Evolutionary conservation across 2,113 vertebrate genomes (phyloP).

Genomic region (Dermatemys mawii): DNA sequence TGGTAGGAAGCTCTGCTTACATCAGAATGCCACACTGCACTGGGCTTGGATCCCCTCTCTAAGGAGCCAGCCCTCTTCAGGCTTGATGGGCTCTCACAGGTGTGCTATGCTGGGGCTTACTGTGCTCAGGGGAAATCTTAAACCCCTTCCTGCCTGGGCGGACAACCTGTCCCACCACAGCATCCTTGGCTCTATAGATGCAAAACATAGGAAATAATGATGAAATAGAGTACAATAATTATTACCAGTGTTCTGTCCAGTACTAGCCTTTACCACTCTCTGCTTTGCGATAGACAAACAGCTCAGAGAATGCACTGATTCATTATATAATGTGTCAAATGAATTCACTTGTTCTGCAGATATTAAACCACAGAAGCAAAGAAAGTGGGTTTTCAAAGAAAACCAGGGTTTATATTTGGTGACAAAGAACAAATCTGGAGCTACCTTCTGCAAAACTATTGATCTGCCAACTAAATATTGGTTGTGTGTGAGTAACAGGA

Average conservation of each 20-base stretch:
- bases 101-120: background rate
- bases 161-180: background rate
- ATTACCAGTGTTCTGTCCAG: background rate
- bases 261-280: accelerated
- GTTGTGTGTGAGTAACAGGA: background rate
- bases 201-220: constrained; percentile 4
- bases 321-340: background rate
- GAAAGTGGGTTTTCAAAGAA: background rate
- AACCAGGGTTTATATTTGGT: constrained; percentile 38
- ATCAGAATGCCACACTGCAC: background rate
- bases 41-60: background rate
- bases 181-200: background rate
- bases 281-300: background rate
- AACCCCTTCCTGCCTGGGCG: background rate
- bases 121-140: background rate
- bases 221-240: background rate
- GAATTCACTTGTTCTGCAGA: background rate
- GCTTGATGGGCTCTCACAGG: background rate
- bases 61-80: background rate
- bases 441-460: background rate
- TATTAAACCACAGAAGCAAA: constrained; percentile 21
- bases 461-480: constrained; percentile 45
- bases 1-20: background rate
- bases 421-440: constrained; percentile 21
- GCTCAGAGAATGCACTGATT: background rate